Percentiles rank a stretch among this genome's conserved stretches.
These are phyloP conservation scores for Mirza zaza DNA, from an alignment of 2,113 vertebrate species.

Conservation along the genomic window DNA sequence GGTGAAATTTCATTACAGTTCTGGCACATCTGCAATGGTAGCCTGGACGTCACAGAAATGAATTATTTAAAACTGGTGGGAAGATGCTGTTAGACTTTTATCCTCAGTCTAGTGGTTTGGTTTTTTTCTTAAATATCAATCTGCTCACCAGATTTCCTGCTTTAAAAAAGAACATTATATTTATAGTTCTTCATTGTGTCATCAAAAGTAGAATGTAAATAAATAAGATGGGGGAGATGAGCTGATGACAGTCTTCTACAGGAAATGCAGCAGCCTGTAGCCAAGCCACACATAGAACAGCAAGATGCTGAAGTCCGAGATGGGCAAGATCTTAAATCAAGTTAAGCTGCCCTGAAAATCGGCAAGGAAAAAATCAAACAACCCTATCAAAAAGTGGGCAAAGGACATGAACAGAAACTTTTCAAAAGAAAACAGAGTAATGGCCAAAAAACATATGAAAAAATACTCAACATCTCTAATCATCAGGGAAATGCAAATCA, in stretches of 20 bases:
- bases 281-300: not conserved
- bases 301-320: not conserved
- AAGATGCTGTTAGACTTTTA: constrained; percentile 57
- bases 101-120: constrained; percentile 1
- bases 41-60: constrained; percentile 3
- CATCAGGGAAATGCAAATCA: too few species aligned
- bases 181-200: constrained; percentile 54
- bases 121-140: not conserved
- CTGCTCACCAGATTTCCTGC: constrained; percentile 68
- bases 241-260: not conserved
- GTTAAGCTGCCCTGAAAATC: not conserved
- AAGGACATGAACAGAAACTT: too few species aligned
- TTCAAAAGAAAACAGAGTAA: too few species aligned
- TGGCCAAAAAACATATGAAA: too few species aligned
- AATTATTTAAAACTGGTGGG: constrained; percentile 65
- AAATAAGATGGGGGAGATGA: not conserved
- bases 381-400: too few species aligned
- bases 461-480: too few species aligned
- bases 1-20: not conserved
- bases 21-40: not conserved
- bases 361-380: too few species aligned
- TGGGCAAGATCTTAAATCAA: not conserved
- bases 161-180: constrained; percentile 48
- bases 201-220: constrained; percentile 53
- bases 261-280: not conserved